These are phyloP conservation scores for Euproctis similis DNA, from an alignment of 2,888 invertebrate species.

Conservation along the genomic window DNA sequence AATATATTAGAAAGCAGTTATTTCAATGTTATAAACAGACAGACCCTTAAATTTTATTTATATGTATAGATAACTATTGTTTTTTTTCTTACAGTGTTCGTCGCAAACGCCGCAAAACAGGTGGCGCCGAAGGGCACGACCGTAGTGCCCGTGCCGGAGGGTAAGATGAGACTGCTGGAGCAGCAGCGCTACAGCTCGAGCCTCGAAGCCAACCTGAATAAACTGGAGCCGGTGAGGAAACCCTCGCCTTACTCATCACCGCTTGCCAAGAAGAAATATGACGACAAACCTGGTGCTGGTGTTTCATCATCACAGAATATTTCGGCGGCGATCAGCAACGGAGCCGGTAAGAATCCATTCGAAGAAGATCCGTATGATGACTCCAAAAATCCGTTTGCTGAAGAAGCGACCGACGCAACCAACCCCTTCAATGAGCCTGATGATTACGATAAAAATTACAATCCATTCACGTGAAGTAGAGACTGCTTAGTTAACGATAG, in stretches of 20 bases:
- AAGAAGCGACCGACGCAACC: slow-evolving; percentile 64
- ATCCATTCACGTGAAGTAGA: slow-evolving; percentile 78
- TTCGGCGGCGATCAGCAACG: slow-evolving; percentile 17
- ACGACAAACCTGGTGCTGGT: slow-evolving; percentile 22
- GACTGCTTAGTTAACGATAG: no score
- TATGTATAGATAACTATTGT: neutral
- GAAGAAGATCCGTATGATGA: slow-evolving; percentile 74
- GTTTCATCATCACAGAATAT: slow-evolving; percentile 38
- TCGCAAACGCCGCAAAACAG: slow-evolving; percentile 45
- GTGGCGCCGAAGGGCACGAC: slow-evolving; percentile 49
- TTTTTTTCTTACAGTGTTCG: slow-evolving; percentile 44
- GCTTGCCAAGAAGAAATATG: slow-evolving; percentile 18
- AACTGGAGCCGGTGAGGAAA: slow-evolving; percentile 40
- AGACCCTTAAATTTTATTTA: no score
- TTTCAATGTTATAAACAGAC: no score
- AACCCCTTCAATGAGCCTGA: slow-evolving; percentile 75
- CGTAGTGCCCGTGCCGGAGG: slow-evolving; percentile 73
- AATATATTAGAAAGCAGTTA: no score
- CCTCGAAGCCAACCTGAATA: slow-evolving; percentile 76
- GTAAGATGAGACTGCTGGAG: slow-evolving; percentile 73
- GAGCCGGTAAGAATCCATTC: slow-evolving; percentile 48
- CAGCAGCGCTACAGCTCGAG: slow-evolving; percentile 76
- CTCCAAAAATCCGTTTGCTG: slow-evolving; percentile 79
- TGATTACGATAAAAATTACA: slow-evolving; percentile 85
- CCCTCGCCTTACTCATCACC: slow-evolving; percentile 34